Evolutionary conservation across 2,888 invertebrate genomes (phyloP).

Genomic region (Salticus scenicus): DNA sequence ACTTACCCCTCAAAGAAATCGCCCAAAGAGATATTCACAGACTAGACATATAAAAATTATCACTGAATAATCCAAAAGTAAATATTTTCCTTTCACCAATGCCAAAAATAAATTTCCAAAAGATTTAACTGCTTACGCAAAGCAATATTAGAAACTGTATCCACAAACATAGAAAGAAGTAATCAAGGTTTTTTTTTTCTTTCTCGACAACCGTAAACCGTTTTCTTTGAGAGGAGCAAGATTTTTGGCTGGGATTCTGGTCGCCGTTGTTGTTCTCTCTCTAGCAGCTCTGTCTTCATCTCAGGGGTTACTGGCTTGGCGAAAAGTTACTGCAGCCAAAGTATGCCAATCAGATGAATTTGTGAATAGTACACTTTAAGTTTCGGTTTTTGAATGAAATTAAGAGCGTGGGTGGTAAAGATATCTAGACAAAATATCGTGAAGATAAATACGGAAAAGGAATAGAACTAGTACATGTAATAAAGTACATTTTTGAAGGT

Average conservation of each 20-base stretch:
- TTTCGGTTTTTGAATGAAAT: background rate
- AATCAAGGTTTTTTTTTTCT: background rate
- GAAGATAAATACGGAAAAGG: too few species aligned
- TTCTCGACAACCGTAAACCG: background rate
- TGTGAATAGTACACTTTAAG: background rate
- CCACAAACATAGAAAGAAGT: background rate
- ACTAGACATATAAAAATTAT: too few species aligned
- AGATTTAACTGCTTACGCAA: background rate
- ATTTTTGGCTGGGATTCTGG: conserved; percentile 5
- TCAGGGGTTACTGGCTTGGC: background rate
- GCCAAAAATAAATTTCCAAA: background rate
- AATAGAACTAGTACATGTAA: too few species aligned
- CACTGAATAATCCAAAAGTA: background rate
- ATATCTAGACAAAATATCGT: too few species aligned
- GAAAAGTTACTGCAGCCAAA: background rate
- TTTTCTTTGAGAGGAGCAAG: background rate
- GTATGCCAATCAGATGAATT: background rate
- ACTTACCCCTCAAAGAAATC: too few species aligned
- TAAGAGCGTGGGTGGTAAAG: too few species aligned
- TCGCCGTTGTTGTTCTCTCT: conserved; percentile 16
- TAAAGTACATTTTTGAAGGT: too few species aligned
- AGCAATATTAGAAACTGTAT: background rate
- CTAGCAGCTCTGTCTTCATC: background rate
- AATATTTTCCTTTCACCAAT: background rate
- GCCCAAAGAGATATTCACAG: too few species aligned